A percentile compares a stretch with the other conserved stretches of the same genome.
Conservation (phyloP, 53 echinoderm and acorn worm species). For the Holothuria scabra region DNA sequence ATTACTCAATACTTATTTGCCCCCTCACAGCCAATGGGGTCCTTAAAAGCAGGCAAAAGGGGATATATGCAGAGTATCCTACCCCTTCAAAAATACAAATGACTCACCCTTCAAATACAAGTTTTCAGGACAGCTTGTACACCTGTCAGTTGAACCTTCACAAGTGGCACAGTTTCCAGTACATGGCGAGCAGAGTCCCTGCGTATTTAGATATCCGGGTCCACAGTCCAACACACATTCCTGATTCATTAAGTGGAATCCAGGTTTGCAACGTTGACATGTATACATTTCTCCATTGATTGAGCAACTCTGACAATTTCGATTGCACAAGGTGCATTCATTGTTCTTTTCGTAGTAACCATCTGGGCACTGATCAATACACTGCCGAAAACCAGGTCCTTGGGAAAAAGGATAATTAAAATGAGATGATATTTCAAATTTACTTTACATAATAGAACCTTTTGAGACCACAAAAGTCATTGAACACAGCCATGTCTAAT, state of each 20-base stretch:
- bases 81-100: too few species aligned
- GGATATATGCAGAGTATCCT: too few species aligned
- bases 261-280: constrained; percentile 2
- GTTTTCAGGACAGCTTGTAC: constrained; percentile 74
- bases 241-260: not conserved
- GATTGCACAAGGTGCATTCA: constrained; percentile 66
- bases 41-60: too few species aligned
- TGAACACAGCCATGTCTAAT: too few species aligned
- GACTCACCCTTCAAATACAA: constrained; percentile 75
- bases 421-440: not conserved
- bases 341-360: constrained; percentile 73
- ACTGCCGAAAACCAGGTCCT: constrained; percentile 89
- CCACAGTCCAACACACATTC: constrained; percentile 81
- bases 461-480: too few species aligned
- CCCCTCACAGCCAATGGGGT: too few species aligned
- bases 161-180: constrained; percentile 76
- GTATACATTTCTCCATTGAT: constrained; percentile 40
- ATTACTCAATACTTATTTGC: too few species aligned
- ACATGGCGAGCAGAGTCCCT: constrained; percentile 57
- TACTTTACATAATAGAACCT: too few species aligned
- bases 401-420: not conserved
- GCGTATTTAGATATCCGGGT: constrained; percentile 51
- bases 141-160: constrained; percentile 41
- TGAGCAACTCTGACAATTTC: constrained; percentile 68
- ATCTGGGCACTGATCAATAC: constrained; percentile 63